A percentile compares a stretch with the other conserved stretches of the same genome.
Evolutionary conservation across 2,113 vertebrate species (phyloP).

Genomic region (Gobius niger): DNA sequence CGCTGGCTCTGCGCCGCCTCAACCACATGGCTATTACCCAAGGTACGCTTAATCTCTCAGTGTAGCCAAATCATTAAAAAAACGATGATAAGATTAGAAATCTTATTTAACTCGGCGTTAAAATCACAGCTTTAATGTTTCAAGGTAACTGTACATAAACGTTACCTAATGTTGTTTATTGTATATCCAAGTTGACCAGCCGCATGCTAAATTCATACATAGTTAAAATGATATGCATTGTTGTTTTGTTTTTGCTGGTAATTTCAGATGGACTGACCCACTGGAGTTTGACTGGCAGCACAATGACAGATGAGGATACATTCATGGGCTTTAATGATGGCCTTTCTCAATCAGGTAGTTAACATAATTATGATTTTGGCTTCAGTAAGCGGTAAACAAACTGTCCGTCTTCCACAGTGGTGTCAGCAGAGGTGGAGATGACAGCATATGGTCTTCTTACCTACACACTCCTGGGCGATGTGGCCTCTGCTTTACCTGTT

Average conservation of each 20-base stretch:
- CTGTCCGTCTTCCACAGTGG: constrained; percentile 71
- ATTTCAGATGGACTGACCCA: constrained; percentile 89
- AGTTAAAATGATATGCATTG: background rate
- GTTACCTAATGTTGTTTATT: background rate
- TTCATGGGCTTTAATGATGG: constrained; percentile 91
- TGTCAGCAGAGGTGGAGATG: constrained; percentile 94
- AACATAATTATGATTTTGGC: background rate
- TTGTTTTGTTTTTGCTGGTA: constrained; percentile 9
- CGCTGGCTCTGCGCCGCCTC: constrained; percentile 77
- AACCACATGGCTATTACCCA: constrained; percentile 89
- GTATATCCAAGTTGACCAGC: background rate
- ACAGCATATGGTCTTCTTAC: constrained; percentile 90
- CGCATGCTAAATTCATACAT: background rate
- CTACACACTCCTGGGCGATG: constrained; percentile 85
- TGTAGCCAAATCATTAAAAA: background rate
- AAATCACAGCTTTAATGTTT: too few species aligned
- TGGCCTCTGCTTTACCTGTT: constrained; percentile 87
- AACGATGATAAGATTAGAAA: too few species aligned
- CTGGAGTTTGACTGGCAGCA: constrained; percentile 88
- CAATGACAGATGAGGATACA: constrained; percentile 83
- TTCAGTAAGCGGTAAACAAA: background rate
- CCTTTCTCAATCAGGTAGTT: constrained; percentile 87
- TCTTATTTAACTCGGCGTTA: too few species aligned
- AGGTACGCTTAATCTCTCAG: constrained; percentile 67
- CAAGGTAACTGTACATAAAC: too few species aligned